Conservation (phyloP, 2,888 invertebrate genomes). For the Nemoura dubitans region DNA sequence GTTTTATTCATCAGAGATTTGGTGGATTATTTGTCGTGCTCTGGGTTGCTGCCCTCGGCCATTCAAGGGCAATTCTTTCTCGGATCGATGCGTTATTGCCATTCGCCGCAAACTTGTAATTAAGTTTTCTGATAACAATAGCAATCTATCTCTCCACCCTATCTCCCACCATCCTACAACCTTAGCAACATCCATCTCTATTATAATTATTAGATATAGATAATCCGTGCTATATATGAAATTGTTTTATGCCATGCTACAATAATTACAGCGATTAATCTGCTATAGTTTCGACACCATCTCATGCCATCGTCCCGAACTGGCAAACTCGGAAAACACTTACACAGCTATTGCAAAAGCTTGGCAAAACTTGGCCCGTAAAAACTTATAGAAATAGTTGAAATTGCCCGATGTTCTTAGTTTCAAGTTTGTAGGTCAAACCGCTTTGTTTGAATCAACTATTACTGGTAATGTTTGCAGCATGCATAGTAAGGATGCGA, state of each 20-base stretch:
- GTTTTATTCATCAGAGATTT: not conserved
- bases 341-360: not conserved
- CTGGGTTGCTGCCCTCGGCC: not conserved
- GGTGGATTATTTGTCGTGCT: not conserved
- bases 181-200: not conserved
- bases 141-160: not conserved
- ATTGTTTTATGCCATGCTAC: constrained; percentile 4
- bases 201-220: constrained; percentile 12
- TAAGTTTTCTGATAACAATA: constrained; percentile 1
- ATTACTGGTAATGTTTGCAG: not conserved
- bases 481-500: not conserved
- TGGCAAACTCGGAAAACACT: not conserved
- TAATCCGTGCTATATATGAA: constrained; percentile 12
- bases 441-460: not conserved
- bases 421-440: constrained; percentile 15
- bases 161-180: not conserved
- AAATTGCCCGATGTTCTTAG: constrained; percentile 8
- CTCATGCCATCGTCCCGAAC: not conserved
- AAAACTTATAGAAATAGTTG: constrained; percentile 26
- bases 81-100: constrained; percentile 2
- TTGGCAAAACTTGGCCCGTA: constrained; percentile 14
- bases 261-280: not conserved
- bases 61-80: not conserved
- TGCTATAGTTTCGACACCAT: not conserved
- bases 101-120: not conserved